Conservation (phyloP, 2,888 invertebrate species). For the Epirrita christyi region DNA sequence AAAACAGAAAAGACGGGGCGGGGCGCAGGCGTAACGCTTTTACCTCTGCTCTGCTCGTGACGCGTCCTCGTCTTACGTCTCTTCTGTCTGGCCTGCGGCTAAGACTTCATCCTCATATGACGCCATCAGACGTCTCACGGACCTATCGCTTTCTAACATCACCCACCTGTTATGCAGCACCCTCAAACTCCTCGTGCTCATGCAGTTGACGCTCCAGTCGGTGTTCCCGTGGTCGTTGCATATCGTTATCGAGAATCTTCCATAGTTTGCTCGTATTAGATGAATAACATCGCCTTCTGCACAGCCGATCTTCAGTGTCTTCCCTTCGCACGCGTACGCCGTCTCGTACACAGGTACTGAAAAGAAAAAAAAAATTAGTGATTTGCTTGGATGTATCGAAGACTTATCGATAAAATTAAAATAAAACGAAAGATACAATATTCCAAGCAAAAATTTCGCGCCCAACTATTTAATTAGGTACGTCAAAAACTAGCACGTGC, state of each 20-base stretch:
- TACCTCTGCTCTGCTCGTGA: neutral
- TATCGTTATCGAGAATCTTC: conserved; percentile 96
- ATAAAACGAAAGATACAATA: too few species aligned
- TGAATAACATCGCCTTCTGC: conserved; percentile 95
- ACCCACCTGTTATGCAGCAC: conserved; percentile 94
- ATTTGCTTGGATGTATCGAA: neutral
- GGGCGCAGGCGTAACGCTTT: too few species aligned
- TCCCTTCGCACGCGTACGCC: conserved; percentile 97
- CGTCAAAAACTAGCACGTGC: too few species aligned
- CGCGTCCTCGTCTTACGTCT: too few species aligned
- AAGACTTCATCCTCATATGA: neutral
- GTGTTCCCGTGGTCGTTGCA: conserved; percentile 98
- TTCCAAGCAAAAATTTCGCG: too few species aligned
- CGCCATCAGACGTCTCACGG: neutral
- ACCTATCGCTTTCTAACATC: too few species aligned
- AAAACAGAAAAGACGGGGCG: too few species aligned
- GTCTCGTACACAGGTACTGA: conserved; percentile 93
- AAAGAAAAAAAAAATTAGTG: conserved; percentile 43
- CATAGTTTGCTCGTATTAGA: conserved; percentile 97
- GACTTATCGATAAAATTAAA: neutral
- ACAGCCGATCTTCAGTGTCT: conserved; percentile 94
- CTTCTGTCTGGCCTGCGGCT: too few species aligned
- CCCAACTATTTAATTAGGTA: too few species aligned
- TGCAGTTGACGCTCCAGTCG: conserved; percentile 98
- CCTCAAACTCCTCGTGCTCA: conserved; percentile 94